Base-by-base conservation (phyloP, 2,888 invertebrate species). In the Pinctada fucata region DNA sequence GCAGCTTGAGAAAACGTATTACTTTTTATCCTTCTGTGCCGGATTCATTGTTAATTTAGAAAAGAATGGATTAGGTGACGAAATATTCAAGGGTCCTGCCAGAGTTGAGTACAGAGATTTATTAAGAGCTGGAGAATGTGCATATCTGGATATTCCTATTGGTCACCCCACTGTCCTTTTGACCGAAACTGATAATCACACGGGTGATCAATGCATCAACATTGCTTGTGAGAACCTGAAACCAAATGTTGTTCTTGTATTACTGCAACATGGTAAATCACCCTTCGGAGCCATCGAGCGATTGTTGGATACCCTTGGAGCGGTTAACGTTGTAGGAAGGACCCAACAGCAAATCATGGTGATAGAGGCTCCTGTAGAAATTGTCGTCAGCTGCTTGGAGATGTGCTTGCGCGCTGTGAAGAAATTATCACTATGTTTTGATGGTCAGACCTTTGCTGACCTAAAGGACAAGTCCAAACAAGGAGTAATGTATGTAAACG, bases 121-220 rank as follows among this genome's bases (percentile, higher is more conserved):
- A 1, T 6, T 64, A 3, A 5, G 52, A 3, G 73, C 79, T 6
- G 68, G 75, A 47, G 51, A 13, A 2, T 69, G 64, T 13, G 75
- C 72, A 50, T 84, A 80, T 69, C 63, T 84, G 13, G 84, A 84
- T 48, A 47, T 84, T 3, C 84, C 84, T 1, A 76, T 83, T 5
- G 84, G 84, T 13, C 82, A 84, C 45, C 84, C 84, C 50, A 79
- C 83, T 8, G 78, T 79, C 31, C 64, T 79, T 1, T 78, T 84
- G 69, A 70, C 82, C 13, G 8, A 80, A 2, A 45, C 72, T 1
- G 72, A 75, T 16, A 58, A 72, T 10, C 76, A 75, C 78, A 65
- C 78, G 6, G 74, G 77, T 16, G 52, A 71, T 0, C 68, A 78
- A 45, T 76, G 80, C 48, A 76, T 84, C 8, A n/a, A 52, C 31